A percentile compares a stretch with the other conserved stretches of the same genome.
Conservation (phyloP, 2,888 invertebrate species). For the Coremacera marginata region DNA sequence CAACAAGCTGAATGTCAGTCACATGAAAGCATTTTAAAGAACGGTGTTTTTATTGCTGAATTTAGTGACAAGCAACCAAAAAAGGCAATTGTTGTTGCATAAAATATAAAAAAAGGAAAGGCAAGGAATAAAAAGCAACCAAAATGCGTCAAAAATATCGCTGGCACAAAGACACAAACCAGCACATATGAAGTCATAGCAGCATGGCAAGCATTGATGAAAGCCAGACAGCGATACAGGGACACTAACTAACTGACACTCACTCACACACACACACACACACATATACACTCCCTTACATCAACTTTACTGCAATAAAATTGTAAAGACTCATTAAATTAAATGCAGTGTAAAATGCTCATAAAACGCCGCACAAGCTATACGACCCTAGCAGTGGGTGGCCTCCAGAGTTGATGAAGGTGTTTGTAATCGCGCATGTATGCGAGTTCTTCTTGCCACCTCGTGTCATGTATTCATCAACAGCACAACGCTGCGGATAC, state of each 20-base stretch:
- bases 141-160: neutral
- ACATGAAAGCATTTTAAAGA: slow-evolving; percentile 32
- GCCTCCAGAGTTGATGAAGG: neutral
- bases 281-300: neutral
- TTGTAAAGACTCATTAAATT: slow-evolving; percentile 61
- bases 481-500: neutral
- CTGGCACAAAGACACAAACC: neutral
- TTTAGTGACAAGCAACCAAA: slow-evolving; percentile 35
- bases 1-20: slow-evolving; percentile 14
- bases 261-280: neutral
- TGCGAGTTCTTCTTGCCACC: neutral
- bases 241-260: neutral
- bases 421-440: too few species aligned
- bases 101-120: slow-evolving; percentile 34
- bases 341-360: slow-evolving; percentile 63
- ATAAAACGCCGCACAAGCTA: slow-evolving; percentile 54
- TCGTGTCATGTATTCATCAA: neutral
- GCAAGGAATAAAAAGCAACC: slow-evolving; percentile 25
- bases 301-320: slow-evolving; percentile 49
- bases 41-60: slow-evolving; percentile 23
- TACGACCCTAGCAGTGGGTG: neutral
- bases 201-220: neutral
- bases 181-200: neutral
- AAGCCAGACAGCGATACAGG: neutral
- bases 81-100: slow-evolving; percentile 36